phyloP scores from a whole-genome alignment of 1,140 invertebrate genomes.

The Gonioctena quinquepunctata region DNA sequence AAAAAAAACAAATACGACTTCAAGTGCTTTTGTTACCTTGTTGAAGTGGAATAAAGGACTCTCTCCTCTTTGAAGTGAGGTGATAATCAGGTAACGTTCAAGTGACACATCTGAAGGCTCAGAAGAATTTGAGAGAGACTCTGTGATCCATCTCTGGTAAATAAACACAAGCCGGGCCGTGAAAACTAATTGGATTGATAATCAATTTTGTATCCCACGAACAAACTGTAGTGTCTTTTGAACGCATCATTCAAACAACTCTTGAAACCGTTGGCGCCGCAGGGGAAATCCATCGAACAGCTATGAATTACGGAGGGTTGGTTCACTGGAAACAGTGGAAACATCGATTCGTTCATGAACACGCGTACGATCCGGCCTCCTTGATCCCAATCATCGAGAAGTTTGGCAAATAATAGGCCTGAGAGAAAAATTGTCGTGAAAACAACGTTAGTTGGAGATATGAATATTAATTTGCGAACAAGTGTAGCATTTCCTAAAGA shows the following conservation, averaged over 20 bases:
- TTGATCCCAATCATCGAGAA: too few relatives aligned
- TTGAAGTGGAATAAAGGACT: neutral
- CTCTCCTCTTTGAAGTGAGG: neutral
- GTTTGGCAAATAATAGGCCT: too few relatives aligned
- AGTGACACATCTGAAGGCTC: too few relatives aligned
- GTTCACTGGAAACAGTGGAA: neutral
- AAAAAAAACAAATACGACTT: neutral
- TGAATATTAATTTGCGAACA: too few relatives aligned
- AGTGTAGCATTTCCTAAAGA: too few relatives aligned
- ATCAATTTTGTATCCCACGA: neutral
- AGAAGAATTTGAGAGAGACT: too few relatives aligned
- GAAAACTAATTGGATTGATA: neutral
- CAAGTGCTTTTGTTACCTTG: neutral
- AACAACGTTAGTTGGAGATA: too few relatives aligned
- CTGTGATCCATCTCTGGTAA: neutral
- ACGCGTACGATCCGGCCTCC: too few relatives aligned
- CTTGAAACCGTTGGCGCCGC: neutral
- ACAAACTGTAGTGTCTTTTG: neutral
- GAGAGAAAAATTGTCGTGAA: too few relatives aligned
- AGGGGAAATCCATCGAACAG: neutral
- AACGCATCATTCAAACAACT: neutral
- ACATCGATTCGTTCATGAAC: neutral
- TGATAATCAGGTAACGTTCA: too few relatives aligned
- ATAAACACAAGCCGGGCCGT: neutral
- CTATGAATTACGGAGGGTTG: neutral